Base-by-base conservation (phyloP, 2,888 invertebrate species). In the Ophion costatus region DNA sequence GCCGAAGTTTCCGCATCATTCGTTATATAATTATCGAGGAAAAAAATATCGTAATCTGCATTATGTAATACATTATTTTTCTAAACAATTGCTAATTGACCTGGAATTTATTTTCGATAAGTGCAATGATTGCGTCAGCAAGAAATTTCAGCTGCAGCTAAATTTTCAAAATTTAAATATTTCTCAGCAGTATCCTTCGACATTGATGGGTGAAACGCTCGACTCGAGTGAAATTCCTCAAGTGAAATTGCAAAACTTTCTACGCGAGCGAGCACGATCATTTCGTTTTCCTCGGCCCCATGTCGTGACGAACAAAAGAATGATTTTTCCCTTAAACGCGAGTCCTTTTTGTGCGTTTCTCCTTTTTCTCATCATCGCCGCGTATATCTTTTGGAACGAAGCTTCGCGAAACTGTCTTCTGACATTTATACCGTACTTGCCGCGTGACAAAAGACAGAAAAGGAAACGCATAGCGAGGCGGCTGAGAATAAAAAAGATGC, bases 381-480 rank as follows among this genome's bases (percentile, higher is more conserved):
- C 56, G 66, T 61, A 22, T 45, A 64, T 33, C 56, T 38, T 66
- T 66, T 51, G 51, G 33, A 75, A 75, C 22, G 51, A 76, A 76
- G 56, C 56, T 76, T 17, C 14, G 33, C 56, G 64, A 63, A 56
- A 66, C 33, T 11, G 22, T 20, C 56, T 66, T 56, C 20, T 33
- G 76, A 56, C 66, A 66, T 76, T 76, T 57, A 67, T 77, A 77
- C 45, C 57, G 38, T 56, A 14, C 64, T 51, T 11, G 63, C 20
- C 20, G 29, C 33, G 22, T 76, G 22, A 64, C 75, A 42, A 56
- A 33, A 75, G 33, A 67, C 69, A 24, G 42, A 59, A 24, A 29
- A 11, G 59, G 45, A 67, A 69, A 61, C 9, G n/a, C 24, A 56
- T 33, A 38, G 73, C 22, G 74, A 24, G 56, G 56, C 11, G 57